phyloP scores from a whole-genome alignment of 2,888 invertebrate genomes.

The Drosophila prolongata region DNA sequence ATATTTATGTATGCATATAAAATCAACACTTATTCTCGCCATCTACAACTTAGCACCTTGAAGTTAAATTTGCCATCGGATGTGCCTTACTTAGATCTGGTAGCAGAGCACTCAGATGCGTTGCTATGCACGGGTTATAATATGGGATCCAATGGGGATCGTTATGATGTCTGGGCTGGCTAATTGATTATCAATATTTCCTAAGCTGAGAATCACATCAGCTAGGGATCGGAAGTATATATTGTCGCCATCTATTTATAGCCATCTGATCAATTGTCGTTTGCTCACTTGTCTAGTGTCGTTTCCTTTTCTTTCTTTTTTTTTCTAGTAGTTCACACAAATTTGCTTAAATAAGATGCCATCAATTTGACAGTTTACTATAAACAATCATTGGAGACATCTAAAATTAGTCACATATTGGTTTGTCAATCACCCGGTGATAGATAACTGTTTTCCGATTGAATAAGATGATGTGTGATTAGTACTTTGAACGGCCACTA shows the following conservation, averaged over 20 bases:
- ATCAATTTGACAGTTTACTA: conserved; percentile 14
- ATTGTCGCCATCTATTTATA: conserved; percentile 29
- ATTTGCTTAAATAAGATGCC: conserved; percentile 27
- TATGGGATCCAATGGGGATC: conserved; percentile 8
- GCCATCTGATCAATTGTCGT: conserved; percentile 25
- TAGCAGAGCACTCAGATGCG: conserved; percentile 15
- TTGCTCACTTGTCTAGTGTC: neutral
- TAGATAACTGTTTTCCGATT: neutral
- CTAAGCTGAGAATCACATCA: conserved; percentile 28
- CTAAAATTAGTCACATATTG: conserved; percentile 12
- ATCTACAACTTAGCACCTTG: conserved; percentile 35
- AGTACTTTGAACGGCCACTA: too few species aligned
- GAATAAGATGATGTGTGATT: neutral
- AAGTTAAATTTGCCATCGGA: conserved; percentile 17
- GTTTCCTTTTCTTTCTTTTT: neutral
- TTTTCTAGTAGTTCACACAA: conserved; percentile 2
- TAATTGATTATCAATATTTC: conserved; percentile 18
- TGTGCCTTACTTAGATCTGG: neutral
- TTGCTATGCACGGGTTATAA: conserved; percentile 22
- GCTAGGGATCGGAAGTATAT: conserved; percentile 11
- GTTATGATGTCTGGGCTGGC: conserved; percentile 24
- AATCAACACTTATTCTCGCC: conserved; percentile 27
- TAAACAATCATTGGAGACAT: neutral
- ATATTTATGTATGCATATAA: conserved; percentile 39
- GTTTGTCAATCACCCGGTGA: conserved; percentile 4